These are phyloP conservation scores for Catotricha subobsoleta DNA, from an alignment of 2,888 invertebrate genomes.

Conservation along the genomic window DNA sequence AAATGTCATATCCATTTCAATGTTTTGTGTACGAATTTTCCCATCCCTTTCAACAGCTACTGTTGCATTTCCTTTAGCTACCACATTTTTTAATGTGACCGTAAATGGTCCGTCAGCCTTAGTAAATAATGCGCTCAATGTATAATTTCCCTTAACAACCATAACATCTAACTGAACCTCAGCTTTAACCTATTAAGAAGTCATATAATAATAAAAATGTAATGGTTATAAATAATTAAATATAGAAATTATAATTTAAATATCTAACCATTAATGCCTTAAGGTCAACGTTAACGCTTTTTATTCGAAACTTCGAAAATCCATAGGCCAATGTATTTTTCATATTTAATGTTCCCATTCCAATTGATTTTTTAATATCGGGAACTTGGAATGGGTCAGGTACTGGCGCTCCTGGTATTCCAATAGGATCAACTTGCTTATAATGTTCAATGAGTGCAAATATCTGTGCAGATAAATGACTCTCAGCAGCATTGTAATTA, in stretches of 20 bases:
- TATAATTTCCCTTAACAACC: slow-evolving; percentile 56
- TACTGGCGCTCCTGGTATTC: slow-evolving; percentile 59
- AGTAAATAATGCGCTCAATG: slow-evolving; percentile 45
- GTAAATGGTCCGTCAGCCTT: slow-evolving; percentile 58
- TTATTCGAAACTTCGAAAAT: slow-evolving; percentile 57
- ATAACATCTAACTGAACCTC: slow-evolving; percentile 51
- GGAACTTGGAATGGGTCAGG: slow-evolving; percentile 69
- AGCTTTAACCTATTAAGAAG: slow-evolving; percentile 42
- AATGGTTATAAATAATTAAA: background rate
- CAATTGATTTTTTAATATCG: slow-evolving; percentile 52
- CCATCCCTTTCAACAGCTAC: slow-evolving; percentile 58
- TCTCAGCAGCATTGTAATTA: slow-evolving; percentile 34
- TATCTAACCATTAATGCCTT: slow-evolving; percentile 48
- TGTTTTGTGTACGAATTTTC: slow-evolving; percentile 55
- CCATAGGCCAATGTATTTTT: slow-evolving; percentile 54
- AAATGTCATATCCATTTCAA: slow-evolving; percentile 62
- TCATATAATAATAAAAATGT: background rate
- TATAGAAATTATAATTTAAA: background rate
- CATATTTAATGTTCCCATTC: slow-evolving; percentile 50
- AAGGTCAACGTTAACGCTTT: slow-evolving; percentile 50
- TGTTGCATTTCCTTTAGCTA: slow-evolving; percentile 46
- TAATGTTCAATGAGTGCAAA: slow-evolving; percentile 55
- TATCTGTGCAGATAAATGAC: slow-evolving; percentile 53
- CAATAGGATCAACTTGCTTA: slow-evolving; percentile 61
- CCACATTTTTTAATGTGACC: slow-evolving; percentile 52